Percentiles rank a stretch among this genome's conserved stretches.
Conservation (phyloP, 2,797 vertebrate genomes). For the Sus cebifrons region DNA sequence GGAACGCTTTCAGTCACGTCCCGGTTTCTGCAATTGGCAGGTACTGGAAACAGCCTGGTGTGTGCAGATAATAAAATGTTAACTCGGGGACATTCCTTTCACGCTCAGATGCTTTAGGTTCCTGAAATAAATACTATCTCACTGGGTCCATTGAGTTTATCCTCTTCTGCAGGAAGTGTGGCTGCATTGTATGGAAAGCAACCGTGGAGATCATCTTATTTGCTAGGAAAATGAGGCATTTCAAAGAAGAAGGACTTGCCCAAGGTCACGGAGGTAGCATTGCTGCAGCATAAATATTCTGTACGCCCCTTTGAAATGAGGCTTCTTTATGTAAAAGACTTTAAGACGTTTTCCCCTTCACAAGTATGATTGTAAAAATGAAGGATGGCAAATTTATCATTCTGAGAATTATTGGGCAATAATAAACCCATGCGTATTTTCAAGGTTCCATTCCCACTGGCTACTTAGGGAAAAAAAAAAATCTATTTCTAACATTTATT, state of each 20-base stretch:
- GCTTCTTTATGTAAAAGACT: not conserved
- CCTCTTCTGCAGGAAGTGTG: not conserved
- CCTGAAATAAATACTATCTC: not conserved
- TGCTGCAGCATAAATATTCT: accelerated
- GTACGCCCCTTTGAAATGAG: accelerated
- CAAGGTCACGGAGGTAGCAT: not conserved
- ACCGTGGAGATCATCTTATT: not conserved
- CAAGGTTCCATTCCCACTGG: not conserved
- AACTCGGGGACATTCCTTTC: not conserved
- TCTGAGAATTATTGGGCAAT: not conserved
- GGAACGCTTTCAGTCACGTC: not conserved
- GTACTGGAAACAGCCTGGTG: not conserved
- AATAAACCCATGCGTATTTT: not conserved
- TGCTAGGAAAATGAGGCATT: not conserved
- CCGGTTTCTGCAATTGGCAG: not conserved
- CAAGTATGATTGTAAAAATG: too few relatives aligned
- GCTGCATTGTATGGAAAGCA: not conserved
- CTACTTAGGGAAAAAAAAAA: not conserved
- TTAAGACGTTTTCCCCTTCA: too few relatives aligned
- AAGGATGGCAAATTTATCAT: not conserved
- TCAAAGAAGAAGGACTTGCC: not conserved
- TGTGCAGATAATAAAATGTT: not conserved
- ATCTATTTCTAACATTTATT: not conserved
- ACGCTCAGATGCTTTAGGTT: not conserved
- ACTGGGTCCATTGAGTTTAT: not conserved